These are phyloP conservation scores for Aegithalos caudatus DNA, from an alignment of 2,113 vertebrate genomes.

Conservation along the genomic window DNA sequence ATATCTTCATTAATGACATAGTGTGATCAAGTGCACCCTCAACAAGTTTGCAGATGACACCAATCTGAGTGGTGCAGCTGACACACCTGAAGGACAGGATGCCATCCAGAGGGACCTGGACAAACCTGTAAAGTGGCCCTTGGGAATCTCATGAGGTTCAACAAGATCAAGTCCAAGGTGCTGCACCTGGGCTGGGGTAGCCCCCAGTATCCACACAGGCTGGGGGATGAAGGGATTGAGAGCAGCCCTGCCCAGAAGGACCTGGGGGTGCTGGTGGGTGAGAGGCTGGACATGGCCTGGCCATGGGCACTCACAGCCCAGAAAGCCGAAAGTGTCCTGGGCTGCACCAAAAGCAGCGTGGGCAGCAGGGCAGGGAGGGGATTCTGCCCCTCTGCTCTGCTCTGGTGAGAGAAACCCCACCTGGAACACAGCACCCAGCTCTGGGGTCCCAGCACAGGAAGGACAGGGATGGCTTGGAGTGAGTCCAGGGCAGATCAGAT, in stretches of 20 bases:
- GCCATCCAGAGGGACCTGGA: not conserved
- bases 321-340: not conserved
- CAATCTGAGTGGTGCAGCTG: not conserved
- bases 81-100: not conserved
- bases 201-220: not conserved
- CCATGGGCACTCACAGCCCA: not conserved
- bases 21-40: not conserved
- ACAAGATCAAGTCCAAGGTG: not conserved
- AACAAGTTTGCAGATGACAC: not conserved
- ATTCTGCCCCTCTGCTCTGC: not conserved
- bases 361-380: not conserved
- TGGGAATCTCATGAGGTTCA: not conserved
- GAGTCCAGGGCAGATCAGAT: not conserved
- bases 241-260: not conserved
- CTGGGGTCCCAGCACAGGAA: not conserved
- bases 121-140: not conserved
- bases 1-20: not conserved
- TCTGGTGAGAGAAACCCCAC: not conserved
- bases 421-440: not conserved
- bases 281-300: not conserved
- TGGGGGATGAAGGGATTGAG: not conserved
- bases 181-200: not conserved
- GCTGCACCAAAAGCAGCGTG: not conserved
- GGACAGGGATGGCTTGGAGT: accelerated
- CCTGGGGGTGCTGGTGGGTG: not conserved